Base-by-base conservation (phyloP, 2,888 invertebrate genomes). In the Drosophila mayaguana region DNA sequence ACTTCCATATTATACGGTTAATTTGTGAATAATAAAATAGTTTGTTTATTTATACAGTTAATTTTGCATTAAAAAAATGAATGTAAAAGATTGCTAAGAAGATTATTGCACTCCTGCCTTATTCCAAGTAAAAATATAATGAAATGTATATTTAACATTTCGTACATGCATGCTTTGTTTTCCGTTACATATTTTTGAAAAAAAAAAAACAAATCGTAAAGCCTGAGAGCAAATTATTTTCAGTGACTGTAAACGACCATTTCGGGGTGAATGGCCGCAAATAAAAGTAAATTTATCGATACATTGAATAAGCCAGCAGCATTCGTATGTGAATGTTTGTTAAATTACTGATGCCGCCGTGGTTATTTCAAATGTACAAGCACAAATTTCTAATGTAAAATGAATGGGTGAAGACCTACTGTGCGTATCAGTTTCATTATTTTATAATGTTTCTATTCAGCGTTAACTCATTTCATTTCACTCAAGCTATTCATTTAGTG, bases 1-100 rank as follows among this genome's bases (percentile, higher is more conserved):
- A 76, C 63, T 76, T 83, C 83, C 83, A 83, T 83, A 54, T 38
- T 40, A 14, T 48, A 20, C 36, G 22, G 46, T 61, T 16, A 66
- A 45, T 64, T 55, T 53, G 1, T 4, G 2, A 11, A n/a, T 12
- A 12, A 5, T 20, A 53, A 20, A 16, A 9, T 18, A 25, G 18
- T 28, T 55, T 40, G 0, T 32, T 28, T 32, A 16, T 2, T 9
- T 16, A n/a, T 25, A 54, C 54, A 8, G 54, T 40, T 7, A 54
- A 54, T 54, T 54, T 54, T 40, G 38, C 38, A 54, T 54, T 40
- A 12, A 40, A 40, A 40, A 38, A 11, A 56, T 14, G 5, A 18
- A 43, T 16, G 56, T 22, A 20, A 20, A n/a, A 40, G 18, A 40
- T 38, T 22, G 22, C 5, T 38, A 25, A 11, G 22, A 36, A 38